Evolutionary conservation across 2,113 vertebrate species (phyloP).

Genomic region (Orycteropus afer): DNA sequence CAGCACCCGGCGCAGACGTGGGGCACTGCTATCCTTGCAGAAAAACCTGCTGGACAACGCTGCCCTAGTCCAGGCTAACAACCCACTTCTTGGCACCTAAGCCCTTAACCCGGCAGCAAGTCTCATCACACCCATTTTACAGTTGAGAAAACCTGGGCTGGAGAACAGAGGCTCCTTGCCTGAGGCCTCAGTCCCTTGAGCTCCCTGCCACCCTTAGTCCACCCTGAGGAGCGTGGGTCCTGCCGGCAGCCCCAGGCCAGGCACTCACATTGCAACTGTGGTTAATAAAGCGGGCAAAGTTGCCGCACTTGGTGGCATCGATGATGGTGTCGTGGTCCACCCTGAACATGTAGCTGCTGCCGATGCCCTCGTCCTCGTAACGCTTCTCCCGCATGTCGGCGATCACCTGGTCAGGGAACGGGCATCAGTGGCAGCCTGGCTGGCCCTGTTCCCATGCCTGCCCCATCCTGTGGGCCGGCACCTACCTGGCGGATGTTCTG

Average conservation of each 20-base stretch:
- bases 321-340: constrained; percentile 99
- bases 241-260: accelerated
- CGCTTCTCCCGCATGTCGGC: constrained; percentile 99
- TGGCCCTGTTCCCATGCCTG: accelerated
- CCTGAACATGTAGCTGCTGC: constrained; percentile 99
- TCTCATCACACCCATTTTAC: accelerated
- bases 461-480: accelerated
- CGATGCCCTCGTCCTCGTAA: constrained; percentile 98
- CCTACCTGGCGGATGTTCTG: constrained; percentile 99
- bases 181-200: accelerated
- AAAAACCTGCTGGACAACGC: neutral
- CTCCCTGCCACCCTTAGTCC: accelerated
- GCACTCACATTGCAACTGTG: constrained; percentile 99
- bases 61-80: accelerated
- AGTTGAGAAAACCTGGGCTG: neutral
- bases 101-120: neutral
- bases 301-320: constrained; percentile 97
- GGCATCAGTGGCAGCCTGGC: neutral
- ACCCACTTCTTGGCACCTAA: neutral
- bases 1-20: accelerated
- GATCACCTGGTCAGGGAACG: constrained; percentile 89
- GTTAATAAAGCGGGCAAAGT: constrained; percentile 99
- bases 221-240: accelerated
- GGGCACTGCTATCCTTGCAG: accelerated
- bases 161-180: neutral